A percentile compares a stretch with the other conserved stretches of the same genome.
phyloP scores from a whole-genome alignment of 1,140 invertebrate species.

The Drosophila truncata region DNA sequence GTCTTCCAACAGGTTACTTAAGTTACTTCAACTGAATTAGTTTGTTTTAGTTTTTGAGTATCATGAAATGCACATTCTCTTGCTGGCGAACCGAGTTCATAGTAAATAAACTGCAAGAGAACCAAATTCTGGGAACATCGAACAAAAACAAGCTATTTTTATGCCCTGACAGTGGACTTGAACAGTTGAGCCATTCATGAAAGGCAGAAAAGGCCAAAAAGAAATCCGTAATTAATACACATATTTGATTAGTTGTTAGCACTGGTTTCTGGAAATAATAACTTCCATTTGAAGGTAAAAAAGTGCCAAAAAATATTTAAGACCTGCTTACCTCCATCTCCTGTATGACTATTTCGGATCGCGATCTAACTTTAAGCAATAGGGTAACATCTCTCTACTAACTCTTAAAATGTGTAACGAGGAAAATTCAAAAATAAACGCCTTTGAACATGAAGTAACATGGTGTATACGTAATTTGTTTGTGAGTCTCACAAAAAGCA shows the following conservation, averaged over 20 bases:
- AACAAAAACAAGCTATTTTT: slow-evolving; percentile 15
- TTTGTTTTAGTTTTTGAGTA: slow-evolving; percentile 4
- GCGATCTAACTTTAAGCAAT: neutral
- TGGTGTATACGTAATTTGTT: slow-evolving; percentile 37
- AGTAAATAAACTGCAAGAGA: slow-evolving; percentile 4
- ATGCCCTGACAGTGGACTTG: slow-evolving; percentile 7
- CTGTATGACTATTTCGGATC: neutral
- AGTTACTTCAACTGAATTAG: slow-evolving; percentile 18
- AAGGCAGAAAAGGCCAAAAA: slow-evolving; percentile 5
- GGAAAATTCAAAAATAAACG: slow-evolving; percentile 7
- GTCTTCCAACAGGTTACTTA: neutral
- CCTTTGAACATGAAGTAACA: slow-evolving; percentile 18
- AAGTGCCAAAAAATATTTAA: neutral
- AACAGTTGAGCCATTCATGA: slow-evolving; percentile 52
- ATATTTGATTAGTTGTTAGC: slow-evolving; percentile 17
- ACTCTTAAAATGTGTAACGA: neutral
- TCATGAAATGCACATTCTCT: neutral
- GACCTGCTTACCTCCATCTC: neutral
- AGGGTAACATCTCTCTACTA: too few species aligned
- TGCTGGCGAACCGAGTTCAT: slow-evolving; percentile 4
- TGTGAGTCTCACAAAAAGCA: neutral
- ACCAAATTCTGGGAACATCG: slow-evolving; percentile 1
- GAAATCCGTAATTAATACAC: neutral
- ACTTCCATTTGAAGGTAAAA: neutral
- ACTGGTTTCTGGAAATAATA: neutral